Base-by-base conservation (phyloP, 2,888 invertebrate genomes). In the Drosophila mimica region DNA sequence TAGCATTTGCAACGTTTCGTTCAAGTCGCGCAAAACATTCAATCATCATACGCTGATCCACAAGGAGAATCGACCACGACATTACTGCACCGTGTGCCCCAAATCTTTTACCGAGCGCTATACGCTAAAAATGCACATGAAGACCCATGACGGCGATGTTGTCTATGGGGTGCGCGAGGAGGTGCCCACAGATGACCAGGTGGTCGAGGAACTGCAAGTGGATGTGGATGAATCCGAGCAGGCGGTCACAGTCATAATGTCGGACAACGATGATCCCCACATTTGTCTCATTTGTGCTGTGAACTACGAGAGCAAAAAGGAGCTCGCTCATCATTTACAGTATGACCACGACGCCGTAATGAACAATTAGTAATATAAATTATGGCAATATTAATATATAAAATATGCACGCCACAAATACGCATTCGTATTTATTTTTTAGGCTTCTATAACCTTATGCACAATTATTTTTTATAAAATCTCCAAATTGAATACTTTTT, bases 81-180 rank as follows among this genome's bases (percentile, higher is more conserved):
- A 93, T 40, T 89, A 91, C 59, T 92, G 92, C 38, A 76, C 88
- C 0, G 75, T 89, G 0, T 92, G 92, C 46, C 88, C 92, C 1
- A 92, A 92, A 67, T 91, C 91, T 0, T 92, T 92, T 33, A 92
- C 93, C 0, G 93, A 92, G 61, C 91, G 92, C 28, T 92, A 92
- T 61, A 92, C 93, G 4, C 85, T 92, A 4, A 92, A 93, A 70
- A 89, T 92, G 85, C 92, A 92, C 46, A 82, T 91, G 74, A 92
- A 90, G 70, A 92, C 90, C 0, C 92, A 92, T 57, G 81, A 82
- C 0, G 76, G 71, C 0, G 81, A 86, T 31, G 87, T 90, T 4
- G 90, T 86, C 0, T 89, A 90, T 28, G 89, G 89, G 0, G 90
- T 86, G 0, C 54, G 84, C 3, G 85, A 86, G 51, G 85, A 79